Base-by-base conservation (phyloP, 2,113 vertebrate species). In the Eptatretus burgeri region DNA sequence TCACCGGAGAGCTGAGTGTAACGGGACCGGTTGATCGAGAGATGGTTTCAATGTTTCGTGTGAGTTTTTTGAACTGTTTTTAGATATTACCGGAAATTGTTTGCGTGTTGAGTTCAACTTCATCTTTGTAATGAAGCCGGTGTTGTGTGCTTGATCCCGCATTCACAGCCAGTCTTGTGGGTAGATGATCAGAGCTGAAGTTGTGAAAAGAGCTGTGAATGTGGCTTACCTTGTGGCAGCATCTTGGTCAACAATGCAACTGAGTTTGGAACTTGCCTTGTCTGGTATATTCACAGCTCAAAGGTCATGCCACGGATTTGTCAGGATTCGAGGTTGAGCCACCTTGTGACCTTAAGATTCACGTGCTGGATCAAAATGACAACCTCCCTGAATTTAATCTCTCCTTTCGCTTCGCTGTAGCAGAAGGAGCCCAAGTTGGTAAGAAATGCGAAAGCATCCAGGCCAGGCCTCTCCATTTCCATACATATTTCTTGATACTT, bases 361-460 rank as follows among this genome's bases (percentile, higher is more conserved):
- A n/a, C 56, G 20, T 60, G n/a, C n/a, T 60, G n/a, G 56, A 60
- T 20, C 56, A 60, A 20, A 60, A 60, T 20, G 56, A 60, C 56
- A 60, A 60, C 56, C 12, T 20, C 10, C 56, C 56, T 20, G 56
- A 17, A n/a, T 60, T 60, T 20, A 60, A 60, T 20, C 11, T 13
- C 56, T 60, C 56, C 56, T 60, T 60, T 20, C 9, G 20, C n/a
- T n/a, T n/a, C 13, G 56, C 56, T 20, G 12, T 60, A n/a, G 13
- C 9, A 12, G 56, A 60, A 20, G 56, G 56, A 10, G 9, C 56
- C 20, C 12, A 2, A 13, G n/a, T 20, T 20, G 56, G 56, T 60
- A 60, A 60, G 56, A 10, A n/a, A 60, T n/a, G 56, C 3, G n/a
- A 20, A 60, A 10, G n/a, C 56, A 9, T 60, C 9, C 12, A 60